Base-by-base conservation (phyloP, 2,888 invertebrate species). In the Hofmannophila pseudospretella region DNA sequence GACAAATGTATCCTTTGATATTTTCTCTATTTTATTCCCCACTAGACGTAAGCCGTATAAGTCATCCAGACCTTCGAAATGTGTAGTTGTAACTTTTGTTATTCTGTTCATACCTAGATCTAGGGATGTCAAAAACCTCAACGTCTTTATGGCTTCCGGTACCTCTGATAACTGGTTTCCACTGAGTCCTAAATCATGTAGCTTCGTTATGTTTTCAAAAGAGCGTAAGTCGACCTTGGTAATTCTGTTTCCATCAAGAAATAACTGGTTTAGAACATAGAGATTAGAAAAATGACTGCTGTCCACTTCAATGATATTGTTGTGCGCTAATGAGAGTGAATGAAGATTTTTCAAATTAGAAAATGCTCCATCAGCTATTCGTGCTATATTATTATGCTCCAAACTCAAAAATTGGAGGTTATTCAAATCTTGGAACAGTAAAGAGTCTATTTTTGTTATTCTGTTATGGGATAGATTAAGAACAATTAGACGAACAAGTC, bases 31-130 rank as follows among this genome's bases (percentile, higher is more conserved):
- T 71, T 91, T 91, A 79, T 96, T 96, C 64, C 93, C 93, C 33
- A 94, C 93, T 36, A 96, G 77, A 32, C 95, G 89, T 39, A 96
- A 78, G 9, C 93, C 93, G 59, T 92, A 92, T 28, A 96, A 88
- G 54, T 92, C 90, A 58, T 91, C 90, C 48, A 96, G 79, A 3
- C 94, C 93, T 61, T 90, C 89, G 57, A 96, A 94, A 34, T 93
- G 91, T 41, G 90, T 88, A 62, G 92, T 92, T 39, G 89, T 89
- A 38, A 96, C 89, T 49, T 88, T 87, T 47, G 91, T 89, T 62
- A 96, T 92, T 61, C 89, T 89, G 78, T 96, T 96, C 80, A 94
- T 93, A 32, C 94, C 94, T 54, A 96, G 88, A 78, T 95, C 94
- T 42, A 96, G 84, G 16, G 92, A 92, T 63, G 92, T 93, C 56